phyloP scores from a whole-genome alignment of 2,113 vertebrate genomes.

The Gambusia affinis region DNA sequence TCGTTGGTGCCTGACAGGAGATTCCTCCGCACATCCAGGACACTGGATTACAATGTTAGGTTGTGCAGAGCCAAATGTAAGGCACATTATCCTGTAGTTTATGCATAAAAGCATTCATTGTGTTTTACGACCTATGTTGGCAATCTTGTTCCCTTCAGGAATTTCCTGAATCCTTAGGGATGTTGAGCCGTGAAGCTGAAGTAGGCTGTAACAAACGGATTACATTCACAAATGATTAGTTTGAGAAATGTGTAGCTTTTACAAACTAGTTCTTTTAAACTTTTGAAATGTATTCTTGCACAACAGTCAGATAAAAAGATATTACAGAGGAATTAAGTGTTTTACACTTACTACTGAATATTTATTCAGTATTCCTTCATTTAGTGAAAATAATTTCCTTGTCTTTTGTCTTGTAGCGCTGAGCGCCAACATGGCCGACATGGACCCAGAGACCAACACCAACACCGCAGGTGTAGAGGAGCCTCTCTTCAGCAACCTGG shows the following conservation, averaged over 20 bases:
- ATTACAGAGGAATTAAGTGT: no score
- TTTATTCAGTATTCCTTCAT: no score
- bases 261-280: no score
- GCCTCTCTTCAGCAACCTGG: constrained; percentile 85
- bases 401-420: not conserved
- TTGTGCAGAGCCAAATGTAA: not conserved
- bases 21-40: constrained; percentile 1
- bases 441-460: constrained; percentile 58
- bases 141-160: constrained; percentile 1
- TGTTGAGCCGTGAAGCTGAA: constrained; percentile 1
- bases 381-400: not conserved
- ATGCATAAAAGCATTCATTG: constrained; percentile 36
- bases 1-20: not conserved
- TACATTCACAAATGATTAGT: not conserved
- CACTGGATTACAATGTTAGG: not conserved
- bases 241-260: not conserved
- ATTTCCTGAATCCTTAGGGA: constrained; percentile 2
- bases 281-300: no score
- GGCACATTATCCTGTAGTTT: constrained; percentile 1
- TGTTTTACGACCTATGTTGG: constrained; percentile 28
- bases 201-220: not conserved
- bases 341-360: no score
- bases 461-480: constrained; percentile 72
- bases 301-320: no score
- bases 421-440: constrained; percentile 72